phyloP scores from a whole-genome alignment of 2,888 invertebrate genomes.

The Acanthosepion esculentum region DNA sequence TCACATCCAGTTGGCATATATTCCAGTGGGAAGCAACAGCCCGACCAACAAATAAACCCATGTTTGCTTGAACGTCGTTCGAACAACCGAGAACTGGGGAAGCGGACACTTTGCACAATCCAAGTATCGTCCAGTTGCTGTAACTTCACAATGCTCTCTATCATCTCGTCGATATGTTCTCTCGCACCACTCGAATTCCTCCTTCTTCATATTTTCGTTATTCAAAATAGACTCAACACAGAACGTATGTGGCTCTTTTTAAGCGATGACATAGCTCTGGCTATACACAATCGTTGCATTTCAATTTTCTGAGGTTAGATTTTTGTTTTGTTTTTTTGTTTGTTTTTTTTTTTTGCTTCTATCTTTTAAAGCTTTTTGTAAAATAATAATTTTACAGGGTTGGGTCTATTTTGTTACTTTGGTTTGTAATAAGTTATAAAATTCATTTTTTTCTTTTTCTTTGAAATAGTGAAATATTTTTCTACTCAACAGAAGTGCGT shows the following conservation, averaged over 20 bases:
- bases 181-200: neutral
- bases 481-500: no score
- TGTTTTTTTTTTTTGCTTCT: neutral
- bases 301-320: neutral
- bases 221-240: neutral
- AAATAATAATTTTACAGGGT: neutral
- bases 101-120: neutral
- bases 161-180: neutral
- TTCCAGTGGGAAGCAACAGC: neutral
- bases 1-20: slow-evolving; percentile 22
- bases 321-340: no score
- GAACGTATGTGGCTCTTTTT: neutral
- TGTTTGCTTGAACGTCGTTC: slow-evolving; percentile 33
- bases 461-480: no score
- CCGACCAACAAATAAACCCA: neutral
- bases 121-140: neutral
- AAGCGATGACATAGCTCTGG: neutral
- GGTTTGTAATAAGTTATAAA: no score
- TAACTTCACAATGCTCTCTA: neutral
- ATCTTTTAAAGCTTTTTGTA: neutral
- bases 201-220: neutral
- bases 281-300: neutral
- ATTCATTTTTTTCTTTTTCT: no score
- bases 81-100: neutral
- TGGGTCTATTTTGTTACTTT: no score